Conservation (phyloP, 2,888 invertebrate species). For the Rhagophthalmus giganteus region DNA sequence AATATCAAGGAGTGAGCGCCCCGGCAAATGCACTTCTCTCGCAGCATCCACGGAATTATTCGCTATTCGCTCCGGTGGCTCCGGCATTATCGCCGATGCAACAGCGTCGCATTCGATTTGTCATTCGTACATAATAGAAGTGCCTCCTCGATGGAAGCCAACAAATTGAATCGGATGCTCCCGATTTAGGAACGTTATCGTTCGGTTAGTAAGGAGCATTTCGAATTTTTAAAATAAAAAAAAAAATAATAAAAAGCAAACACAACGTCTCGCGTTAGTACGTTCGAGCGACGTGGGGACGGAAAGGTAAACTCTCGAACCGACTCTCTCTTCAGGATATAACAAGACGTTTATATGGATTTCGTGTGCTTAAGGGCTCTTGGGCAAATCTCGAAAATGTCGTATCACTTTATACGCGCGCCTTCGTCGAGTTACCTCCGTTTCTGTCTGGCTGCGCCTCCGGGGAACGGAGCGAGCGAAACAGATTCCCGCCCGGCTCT, state of each 20-base stretch:
- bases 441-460: slow-evolving; percentile 31
- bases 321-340: slow-evolving; percentile 34
- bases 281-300: slow-evolving; percentile 10
- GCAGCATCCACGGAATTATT: slow-evolving; percentile 13
- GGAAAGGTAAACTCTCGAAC: slow-evolving; percentile 35
- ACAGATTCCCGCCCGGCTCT: slow-evolving; percentile 29
- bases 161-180: slow-evolving; percentile 14
- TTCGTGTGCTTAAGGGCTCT: slow-evolving; percentile 51
- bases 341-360: slow-evolving; percentile 50
- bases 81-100: slow-evolving; percentile 16
- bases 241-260: slow-evolving; percentile 10
- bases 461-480: slow-evolving; percentile 31
- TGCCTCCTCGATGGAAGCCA: slow-evolving; percentile 7
- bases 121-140: slow-evolving; percentile 21
- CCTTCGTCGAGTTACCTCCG: slow-evolving; percentile 28
- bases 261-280: slow-evolving; percentile 9
- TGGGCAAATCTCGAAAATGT: slow-evolving; percentile 50
- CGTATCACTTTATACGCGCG: slow-evolving; percentile 46
- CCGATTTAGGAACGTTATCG: neutral
- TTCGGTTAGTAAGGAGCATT: neutral
- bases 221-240: neutral
- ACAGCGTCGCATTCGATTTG: slow-evolving; percentile 17
- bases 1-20: slow-evolving; percentile 15
- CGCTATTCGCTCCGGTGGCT: slow-evolving; percentile 14
- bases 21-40: slow-evolving; percentile 10